Percentiles rank a stretch among this genome's conserved stretches.
These are phyloP conservation scores for Homalodisca vitripennis DNA, from an alignment of 1,140 invertebrate species.

Conservation along the genomic window DNA sequence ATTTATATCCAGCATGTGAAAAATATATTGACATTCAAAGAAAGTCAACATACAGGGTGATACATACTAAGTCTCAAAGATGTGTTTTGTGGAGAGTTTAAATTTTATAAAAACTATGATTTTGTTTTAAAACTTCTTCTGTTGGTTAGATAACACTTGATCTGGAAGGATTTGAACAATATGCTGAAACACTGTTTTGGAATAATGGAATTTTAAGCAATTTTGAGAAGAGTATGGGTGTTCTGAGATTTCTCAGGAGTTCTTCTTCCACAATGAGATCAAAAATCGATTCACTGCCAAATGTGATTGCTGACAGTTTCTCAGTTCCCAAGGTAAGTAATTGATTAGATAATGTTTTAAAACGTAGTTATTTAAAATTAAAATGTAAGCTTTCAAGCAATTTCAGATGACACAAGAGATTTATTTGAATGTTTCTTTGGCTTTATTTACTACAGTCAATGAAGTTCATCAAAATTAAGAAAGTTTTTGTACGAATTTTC, in stretches of 20 bases:
- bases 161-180: slow-evolving; percentile 80
- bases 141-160: slow-evolving; percentile 64
- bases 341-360: no score
- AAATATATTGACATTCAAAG: no score
- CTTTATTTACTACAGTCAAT: no score
- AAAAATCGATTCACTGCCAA: slow-evolving; percentile 53
- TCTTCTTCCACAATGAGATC: slow-evolving; percentile 43
- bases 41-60: no score
- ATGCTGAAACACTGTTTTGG: slow-evolving; percentile 79
- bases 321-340: slow-evolving; percentile 55
- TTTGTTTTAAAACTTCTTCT: slow-evolving; percentile 1
- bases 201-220: slow-evolving; percentile 67
- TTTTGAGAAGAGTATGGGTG: slow-evolving; percentile 56
- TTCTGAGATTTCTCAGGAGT: slow-evolving; percentile 55
- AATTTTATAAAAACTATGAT: neutral
- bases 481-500: no score
- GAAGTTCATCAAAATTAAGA: no score
- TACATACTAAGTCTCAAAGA: no score
- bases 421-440: no score
- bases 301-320: slow-evolving; percentile 61
- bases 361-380: no score
- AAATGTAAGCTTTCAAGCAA: no score
- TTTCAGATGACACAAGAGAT: no score
- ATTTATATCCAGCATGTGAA: no score
- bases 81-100: neutral